These are phyloP conservation scores for Parasteatoda lunata DNA, from an alignment of 2,888 invertebrate genomes.

Conservation along the genomic window DNA sequence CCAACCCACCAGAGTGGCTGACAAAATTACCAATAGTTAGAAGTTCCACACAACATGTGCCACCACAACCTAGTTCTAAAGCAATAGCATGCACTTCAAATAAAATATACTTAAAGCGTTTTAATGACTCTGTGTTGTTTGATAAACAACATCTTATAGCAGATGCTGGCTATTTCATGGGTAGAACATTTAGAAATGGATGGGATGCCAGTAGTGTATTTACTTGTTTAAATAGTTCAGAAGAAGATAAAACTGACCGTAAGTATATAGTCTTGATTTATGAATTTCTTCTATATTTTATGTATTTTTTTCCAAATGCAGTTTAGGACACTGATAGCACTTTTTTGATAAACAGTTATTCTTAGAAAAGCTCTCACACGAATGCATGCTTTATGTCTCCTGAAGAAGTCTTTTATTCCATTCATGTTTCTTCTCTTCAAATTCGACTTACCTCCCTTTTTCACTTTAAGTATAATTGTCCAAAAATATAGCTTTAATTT, in stretches of 20 bases:
- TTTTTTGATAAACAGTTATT: no score
- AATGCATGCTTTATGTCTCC: no score
- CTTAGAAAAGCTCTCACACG: no score
- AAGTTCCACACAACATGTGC: slow-evolving; percentile 1
- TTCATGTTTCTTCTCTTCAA: no score
- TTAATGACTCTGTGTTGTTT: slow-evolving; percentile 72
- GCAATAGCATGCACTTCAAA: not conserved
- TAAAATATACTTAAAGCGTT: slow-evolving; percentile 49
- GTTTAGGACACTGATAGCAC: no score
- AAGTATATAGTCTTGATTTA: slow-evolving; percentile 1
- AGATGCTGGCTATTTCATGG: slow-evolving; percentile 75
- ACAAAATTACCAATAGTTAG: slow-evolving; percentile 42
- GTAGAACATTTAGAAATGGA: slow-evolving; percentile 80
- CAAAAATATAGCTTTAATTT: no score
- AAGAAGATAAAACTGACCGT: slow-evolving; percentile 71
- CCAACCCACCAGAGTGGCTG: slow-evolving; percentile 39
- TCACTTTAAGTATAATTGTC: no score
- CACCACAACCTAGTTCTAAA: slow-evolving; percentile 1
- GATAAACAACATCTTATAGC: slow-evolving; percentile 72
- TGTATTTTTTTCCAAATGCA: no score
- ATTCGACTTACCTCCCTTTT: no score
- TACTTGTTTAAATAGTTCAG: slow-evolving; percentile 75
- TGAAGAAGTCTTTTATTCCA: no score
- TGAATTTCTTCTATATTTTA: no score
- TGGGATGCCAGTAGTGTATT: slow-evolving; percentile 83